Evolutionary conservation across 2,113 vertebrate species (phyloP).

Genomic region (Beaufortia kweichowensis): DNA sequence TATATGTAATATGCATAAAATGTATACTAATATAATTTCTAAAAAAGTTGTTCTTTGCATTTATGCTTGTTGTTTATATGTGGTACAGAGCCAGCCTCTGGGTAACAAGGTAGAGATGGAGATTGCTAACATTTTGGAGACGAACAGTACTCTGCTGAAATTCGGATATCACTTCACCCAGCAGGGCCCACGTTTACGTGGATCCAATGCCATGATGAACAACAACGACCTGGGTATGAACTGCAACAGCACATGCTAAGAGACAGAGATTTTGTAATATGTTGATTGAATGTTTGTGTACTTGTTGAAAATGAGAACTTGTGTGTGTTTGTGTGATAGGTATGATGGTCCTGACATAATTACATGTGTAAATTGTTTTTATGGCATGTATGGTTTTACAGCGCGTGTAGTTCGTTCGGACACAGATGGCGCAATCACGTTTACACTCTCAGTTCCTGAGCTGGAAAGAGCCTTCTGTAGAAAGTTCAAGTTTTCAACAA

Average conservation of each 20-base stretch:
- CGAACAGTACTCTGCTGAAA: conserved; percentile 88
- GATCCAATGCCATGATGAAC: conserved; percentile 96
- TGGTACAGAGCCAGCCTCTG: conserved; percentile 88
- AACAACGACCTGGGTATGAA: conserved; percentile 95
- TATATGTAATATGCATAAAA: no score
- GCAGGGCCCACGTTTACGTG: conserved; percentile 91
- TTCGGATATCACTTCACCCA: conserved; percentile 98
- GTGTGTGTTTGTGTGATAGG: background rate
- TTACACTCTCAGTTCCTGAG: conserved; percentile 77
- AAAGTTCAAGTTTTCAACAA: conserved; percentile 74
- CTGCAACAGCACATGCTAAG: conserved; percentile 12
- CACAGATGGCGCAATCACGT: conserved; percentile 76
- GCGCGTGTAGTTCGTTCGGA: conserved; percentile 72
- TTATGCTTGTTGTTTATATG: conserved; percentile 13
- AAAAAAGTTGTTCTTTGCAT: background rate
- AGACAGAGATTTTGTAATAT: background rate
- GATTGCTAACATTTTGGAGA: conserved; percentile 94
- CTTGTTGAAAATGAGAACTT: background rate
- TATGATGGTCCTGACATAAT: background rate
- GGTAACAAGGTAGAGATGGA: conserved; percentile 99
- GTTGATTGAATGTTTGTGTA: background rate
- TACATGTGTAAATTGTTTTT: background rate
- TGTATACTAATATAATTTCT: no score
- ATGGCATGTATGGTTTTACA: conserved; percentile 68
- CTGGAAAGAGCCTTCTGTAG: conserved; percentile 78